phyloP scores from a whole-genome alignment of 2,888 invertebrate genomes.

The Erebia palarica region DNA sequence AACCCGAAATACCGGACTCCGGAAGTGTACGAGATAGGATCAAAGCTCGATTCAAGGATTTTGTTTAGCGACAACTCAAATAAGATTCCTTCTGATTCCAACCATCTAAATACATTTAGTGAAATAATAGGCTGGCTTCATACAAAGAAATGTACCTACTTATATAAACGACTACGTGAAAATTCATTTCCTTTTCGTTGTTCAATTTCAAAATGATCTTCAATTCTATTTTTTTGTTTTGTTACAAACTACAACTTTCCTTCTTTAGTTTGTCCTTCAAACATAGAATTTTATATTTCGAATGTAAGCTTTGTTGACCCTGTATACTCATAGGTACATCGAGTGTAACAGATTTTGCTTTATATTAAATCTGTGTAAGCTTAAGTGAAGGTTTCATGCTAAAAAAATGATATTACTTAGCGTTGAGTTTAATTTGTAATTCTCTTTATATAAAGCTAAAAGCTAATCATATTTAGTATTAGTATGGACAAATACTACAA shows the following conservation, averaged over 20 bases:
- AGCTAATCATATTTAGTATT: too few relatives aligned
- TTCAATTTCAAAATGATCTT: not conserved
- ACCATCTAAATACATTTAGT: constrained; percentile 29
- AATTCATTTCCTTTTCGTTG: constrained; percentile 7
- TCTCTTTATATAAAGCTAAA: too few relatives aligned
- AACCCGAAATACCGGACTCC: constrained; percentile 13
- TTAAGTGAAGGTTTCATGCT: too few relatives aligned
- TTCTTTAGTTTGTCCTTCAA: too few relatives aligned
- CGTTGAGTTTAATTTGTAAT: too few relatives aligned
- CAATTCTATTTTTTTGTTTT: not conserved
- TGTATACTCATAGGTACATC: not conserved
- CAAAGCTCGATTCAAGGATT: constrained; percentile 13
- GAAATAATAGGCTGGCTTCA: constrained; percentile 22
- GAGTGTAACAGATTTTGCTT: too few relatives aligned
- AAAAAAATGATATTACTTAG: too few relatives aligned
- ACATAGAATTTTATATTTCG: too few relatives aligned
- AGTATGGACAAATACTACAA: too few relatives aligned
- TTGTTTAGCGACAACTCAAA: constrained; percentile 27
- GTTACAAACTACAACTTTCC: too few relatives aligned
- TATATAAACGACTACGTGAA: constrained; percentile 6
- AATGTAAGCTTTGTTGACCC: not conserved
- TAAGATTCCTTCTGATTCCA: constrained; percentile 28
- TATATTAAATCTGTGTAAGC: too few relatives aligned
- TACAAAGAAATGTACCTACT: not conserved
- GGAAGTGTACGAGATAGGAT: constrained; percentile 28